Evolutionary conservation across 2,113 vertebrate species (phyloP), one percentile per base, ranked within the genome.

Genomic region (Psittacula cyanocephala): DNA sequence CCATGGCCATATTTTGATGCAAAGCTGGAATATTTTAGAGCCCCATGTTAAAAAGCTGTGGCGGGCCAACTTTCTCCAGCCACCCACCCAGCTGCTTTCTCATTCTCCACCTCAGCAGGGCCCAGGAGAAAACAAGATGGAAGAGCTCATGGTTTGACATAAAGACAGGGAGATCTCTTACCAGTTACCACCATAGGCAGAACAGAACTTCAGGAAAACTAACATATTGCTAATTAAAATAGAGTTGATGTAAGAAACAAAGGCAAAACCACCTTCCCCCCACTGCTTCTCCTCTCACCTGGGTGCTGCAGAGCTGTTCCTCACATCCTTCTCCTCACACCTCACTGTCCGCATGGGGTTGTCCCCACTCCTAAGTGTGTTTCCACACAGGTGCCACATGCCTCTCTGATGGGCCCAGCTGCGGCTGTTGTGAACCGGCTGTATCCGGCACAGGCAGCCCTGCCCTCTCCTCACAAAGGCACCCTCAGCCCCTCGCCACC

Each of bases 371-470:
- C 15, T 0, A 1, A 11, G 3, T 3, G 5, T 0, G 0, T 16
- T 67, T 11, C 53, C 41, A 10, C 39, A 14, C 41, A 37, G 27
- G 22, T 8, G 2, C 5, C 63, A 3, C 43, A 39, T 4, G 7
- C 10, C 3, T 0, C 49, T 6, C n/a, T 3, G 28, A 16, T 1
- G 39, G 25, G 35, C 50, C 24, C 1, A 12, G 50, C 65, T 2
- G 7, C 2, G 35, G 11, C 15, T 0, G 2, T 8, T 0, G 0
- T 43, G 46, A 60, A 9, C 20, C 0, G 3, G 13, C 52, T 5
- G 49, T 23, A 31, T 3, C 43, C 0, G 0, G 47, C 20, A 2
- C 0, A 16, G 46, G 19, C 68, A 67, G 68, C 46, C 43, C 47
- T 0, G 0, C 12, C 0, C 13, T 9, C 11, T 25, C 67, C 68